Base-by-base conservation (phyloP, 1,140 invertebrate genomes). In the Sitodiplosis mosellana region DNA sequence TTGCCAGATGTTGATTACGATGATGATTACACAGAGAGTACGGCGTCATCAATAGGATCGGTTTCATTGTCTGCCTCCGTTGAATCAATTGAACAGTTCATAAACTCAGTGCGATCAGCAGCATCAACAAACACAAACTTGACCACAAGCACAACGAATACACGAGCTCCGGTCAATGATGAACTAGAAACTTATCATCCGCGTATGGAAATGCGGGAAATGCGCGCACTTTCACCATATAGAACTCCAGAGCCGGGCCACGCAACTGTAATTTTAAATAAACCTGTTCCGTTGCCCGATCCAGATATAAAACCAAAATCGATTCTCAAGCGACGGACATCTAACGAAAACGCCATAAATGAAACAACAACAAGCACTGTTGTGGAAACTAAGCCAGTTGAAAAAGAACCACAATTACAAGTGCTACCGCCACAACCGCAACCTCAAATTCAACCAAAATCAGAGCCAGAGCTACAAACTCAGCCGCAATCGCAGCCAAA, bases 271-370 rank as follows among this genome's bases (percentile, higher is more conserved):
- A 72, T 75, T 47, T 61, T 71, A 8, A 67, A 66, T 7, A 73
- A 74, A 51, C 69, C 70, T 10, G 59, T 73, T 41, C 68, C 72
- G 17, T 63, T 75, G 20, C 70, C 72, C 1, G 74, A 74, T 57
- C 75, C 72, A 0, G 74, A 76, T 55, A 74, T 81, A 53, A 57
- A 80, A 33, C 81, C 80, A 6, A 83, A 83, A 56, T 81, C 81
- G 6, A 84, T 84, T 52, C 54, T 84, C 3, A 84, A 84, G 54
- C 64, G 67, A 19, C 18, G n/a, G n/a, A 12, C 17, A 18, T 12
- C 11, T 18, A 43, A 18, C 17, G 17, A 43, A 43, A 21, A 43
- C 8, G 20, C 2, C 17, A 11, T 12, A 12, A 20, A 43, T 18
- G 41, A 11, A 43, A 12, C 17, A 43, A 27, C 10, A 27, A 27